Base-by-base conservation (phyloP, 2,113 vertebrate species). In the Lepus europaeus region DNA sequence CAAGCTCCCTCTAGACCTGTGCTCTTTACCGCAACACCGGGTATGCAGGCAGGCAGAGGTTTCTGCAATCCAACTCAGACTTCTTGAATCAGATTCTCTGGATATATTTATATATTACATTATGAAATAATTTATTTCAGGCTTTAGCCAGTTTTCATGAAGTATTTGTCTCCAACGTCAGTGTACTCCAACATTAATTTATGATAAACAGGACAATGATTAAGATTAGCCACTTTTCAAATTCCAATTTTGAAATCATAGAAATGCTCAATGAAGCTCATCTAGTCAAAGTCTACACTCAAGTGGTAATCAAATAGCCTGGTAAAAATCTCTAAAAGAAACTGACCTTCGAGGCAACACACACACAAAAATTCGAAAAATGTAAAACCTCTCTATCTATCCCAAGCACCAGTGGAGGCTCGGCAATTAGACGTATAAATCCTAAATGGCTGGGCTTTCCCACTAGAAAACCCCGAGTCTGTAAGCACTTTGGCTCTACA, bases 391-490 rank as follows among this genome's bases (percentile, higher is more conserved):
- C 68, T 95, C 70, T 91, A 86, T 63, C 45, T 45, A 45, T 45
- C 59, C 82, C 84, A 89, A 97, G 95, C 96, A 97, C 97, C 96
- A 96, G 74, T 72, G 85, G 73, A 96, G 45, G 69, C 33, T 79
- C 85, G 66, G 17, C 64, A 66, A 59, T 79, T 81, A 85, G 45
- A 45, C 45, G 7, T 45, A 79, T 33, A 93, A 87, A 81, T 92
- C 66, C 29, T 83, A 76, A 69, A 49, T 51, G 76, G 93, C 81
- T 93, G 91, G 59, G 68, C 74, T 97, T 89, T 95, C 92, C 90
- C 33, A 64, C 36, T 72, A 92, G 92, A 95, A 96, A 94, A 94
- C 95, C 95, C 97, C 97, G 93, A 97, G 93, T 86, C 88, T 92
- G 95, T 79, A 95, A 97, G 74, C 85, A 85, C 33, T 94, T 76